Conservation (phyloP, 1,140 invertebrate species). For the Papilio aristodemus region DNA sequence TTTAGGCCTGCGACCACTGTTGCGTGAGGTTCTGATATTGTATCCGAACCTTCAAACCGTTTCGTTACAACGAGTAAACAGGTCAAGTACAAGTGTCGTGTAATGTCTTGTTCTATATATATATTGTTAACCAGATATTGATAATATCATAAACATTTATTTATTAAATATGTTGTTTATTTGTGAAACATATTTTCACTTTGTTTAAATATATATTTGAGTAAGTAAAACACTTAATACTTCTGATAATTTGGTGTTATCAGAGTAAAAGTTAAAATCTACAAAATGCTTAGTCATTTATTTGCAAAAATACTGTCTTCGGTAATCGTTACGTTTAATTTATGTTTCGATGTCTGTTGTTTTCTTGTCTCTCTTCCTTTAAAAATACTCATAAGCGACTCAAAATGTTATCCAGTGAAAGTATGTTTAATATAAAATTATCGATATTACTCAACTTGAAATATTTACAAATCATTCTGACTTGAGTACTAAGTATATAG, state of each 20-base stretch:
- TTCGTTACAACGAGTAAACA: constrained; percentile 9
- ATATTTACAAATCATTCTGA: constrained; percentile 18
- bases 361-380: not conserved
- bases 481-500: not conserved
- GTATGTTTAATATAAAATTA: constrained; percentile 1
- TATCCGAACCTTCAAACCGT: constrained; percentile 16
- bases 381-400: not conserved
- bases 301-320: no score
- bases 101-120: not conserved
- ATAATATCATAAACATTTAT: no score
- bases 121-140: no score
- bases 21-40: constrained; percentile 6
- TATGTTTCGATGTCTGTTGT: not conserved
- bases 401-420: not conserved
- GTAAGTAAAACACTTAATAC: no score
- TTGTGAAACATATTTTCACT: no score
- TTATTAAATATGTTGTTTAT: no score
- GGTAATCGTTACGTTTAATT: no score
- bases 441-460: constrained; percentile 5
- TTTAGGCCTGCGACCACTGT: not conserved
- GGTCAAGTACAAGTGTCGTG: constrained; percentile 2
- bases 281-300: no score
- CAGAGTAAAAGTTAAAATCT: no score
- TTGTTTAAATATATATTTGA: no score
- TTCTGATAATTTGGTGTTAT: no score